These are phyloP conservation scores for Pithys albifrons DNA, from an alignment of 2,113 vertebrate genomes.

Conservation along the genomic window DNA sequence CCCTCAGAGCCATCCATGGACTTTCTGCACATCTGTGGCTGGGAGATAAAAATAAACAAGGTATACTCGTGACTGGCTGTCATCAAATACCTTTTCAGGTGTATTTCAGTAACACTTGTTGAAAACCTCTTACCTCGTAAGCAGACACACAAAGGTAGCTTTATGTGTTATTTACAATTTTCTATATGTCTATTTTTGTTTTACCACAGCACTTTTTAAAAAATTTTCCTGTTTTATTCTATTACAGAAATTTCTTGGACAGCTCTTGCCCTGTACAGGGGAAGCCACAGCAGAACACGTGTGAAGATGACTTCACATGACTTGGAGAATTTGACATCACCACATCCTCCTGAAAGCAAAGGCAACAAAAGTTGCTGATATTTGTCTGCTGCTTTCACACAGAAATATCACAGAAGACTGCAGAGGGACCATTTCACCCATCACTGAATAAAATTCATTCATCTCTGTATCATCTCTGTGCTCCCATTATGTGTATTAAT, in stretches of 20 bases:
- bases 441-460: conserved; percentile 29
- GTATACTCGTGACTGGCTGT: background rate
- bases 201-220: background rate
- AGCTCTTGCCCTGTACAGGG: background rate
- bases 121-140: background rate
- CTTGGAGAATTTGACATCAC: background rate
- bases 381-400: background rate
- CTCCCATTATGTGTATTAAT: background rate
- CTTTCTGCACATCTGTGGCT: background rate
- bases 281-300: background rate
- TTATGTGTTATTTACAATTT: background rate
- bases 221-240: background rate
- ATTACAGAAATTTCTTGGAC: background rate
- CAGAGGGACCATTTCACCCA: background rate
- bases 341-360: background rate
- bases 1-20: background rate
- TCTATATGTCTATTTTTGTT: background rate
- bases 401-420: background rate
- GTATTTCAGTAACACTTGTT: background rate
- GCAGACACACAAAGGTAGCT: background rate
- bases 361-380: background rate
- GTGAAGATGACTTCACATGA: background rate
- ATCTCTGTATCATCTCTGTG: background rate
- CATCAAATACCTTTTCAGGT: background rate
- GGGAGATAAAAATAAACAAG: background rate